phyloP scores from a whole-genome alignment of 2,797 vertebrate genomes.

The Anolis apletophallus region DNA sequence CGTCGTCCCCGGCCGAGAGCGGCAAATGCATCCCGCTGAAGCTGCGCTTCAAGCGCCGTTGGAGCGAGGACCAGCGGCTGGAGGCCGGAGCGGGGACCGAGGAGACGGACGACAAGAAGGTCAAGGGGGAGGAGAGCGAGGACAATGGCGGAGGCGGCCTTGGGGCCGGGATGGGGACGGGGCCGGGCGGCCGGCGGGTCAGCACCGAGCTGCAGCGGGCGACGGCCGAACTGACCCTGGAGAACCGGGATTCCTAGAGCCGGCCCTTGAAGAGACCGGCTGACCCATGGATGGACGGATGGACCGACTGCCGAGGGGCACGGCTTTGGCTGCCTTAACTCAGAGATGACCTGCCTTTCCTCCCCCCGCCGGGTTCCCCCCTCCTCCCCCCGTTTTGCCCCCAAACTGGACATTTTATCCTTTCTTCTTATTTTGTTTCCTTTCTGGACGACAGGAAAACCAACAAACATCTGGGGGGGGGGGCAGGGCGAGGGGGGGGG shows the following conservation, averaged over 20 bases:
- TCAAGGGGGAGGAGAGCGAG: slow-evolving; percentile 78
- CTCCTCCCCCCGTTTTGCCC: not conserved
- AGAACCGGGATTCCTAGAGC: slow-evolving; percentile 91
- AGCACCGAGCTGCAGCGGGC: slow-evolving; percentile 90
- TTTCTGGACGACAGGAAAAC: not conserved
- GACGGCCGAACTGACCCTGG: slow-evolving; percentile 91
- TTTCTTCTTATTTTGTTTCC: not conserved
- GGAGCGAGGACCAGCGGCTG: slow-evolving; percentile 92
- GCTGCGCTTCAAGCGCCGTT: slow-evolving; percentile 92
- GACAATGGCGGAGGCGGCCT: slow-evolving; percentile 68
- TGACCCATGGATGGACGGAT: not conserved
- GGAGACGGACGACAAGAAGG: slow-evolving; percentile 88
- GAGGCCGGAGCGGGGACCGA: slow-evolving; percentile 84
- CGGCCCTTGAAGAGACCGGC: not conserved
- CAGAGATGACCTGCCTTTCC: slow-evolving; percentile 29
- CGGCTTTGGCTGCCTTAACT: slow-evolving; percentile 43
- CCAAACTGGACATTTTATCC: slow-evolving; percentile 24
- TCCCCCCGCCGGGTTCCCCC: not conserved
- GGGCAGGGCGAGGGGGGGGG: not conserved
- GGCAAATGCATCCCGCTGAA: slow-evolving; percentile 90
- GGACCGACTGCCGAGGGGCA: not conserved
- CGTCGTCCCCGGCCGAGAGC: not conserved
- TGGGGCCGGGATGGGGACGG: not conserved
- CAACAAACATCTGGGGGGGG: not conserved
- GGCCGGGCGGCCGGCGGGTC: slow-evolving; percentile 70